Evolutionary conservation across 1,140 invertebrate species (phyloP), one percentile per base, ranked within the genome.

Genomic region (Ips nitidus): DNA sequence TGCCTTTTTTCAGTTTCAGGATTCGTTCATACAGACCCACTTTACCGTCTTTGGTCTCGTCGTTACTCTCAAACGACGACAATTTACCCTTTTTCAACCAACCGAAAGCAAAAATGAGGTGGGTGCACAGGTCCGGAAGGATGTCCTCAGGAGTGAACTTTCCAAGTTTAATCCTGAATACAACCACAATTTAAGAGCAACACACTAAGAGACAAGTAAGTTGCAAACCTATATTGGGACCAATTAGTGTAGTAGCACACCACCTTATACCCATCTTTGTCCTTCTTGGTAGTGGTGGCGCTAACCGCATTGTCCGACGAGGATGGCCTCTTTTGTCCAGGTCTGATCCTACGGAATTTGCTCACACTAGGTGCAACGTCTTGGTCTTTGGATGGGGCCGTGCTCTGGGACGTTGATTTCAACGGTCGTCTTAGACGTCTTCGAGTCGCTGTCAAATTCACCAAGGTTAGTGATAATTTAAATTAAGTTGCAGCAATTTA

Each of bases 221-320:
- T 22, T 22, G 22, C 22, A 22, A 36, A 70, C 68, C 68, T 73
- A 79, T 98, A 98, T 78, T 98, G 96, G 0, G 96, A 95, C 96
- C 96, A 98, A 83, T 98, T 98, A 36, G 94, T 97, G 82, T 97
- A 98, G 80, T 98, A 98, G 79, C 95, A 98, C 1, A 97, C 94
- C 63, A 96, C 84, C 83, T 88, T 88, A 74, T 89, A 87, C 52
- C 84, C 86, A 80, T 88, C 86, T 79, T 87, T 84, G 75, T 86
- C 83, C 72, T 84, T 81, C 69, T 41, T 85, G 81, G 63, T 82
- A 1, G 84, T 80, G 1, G 86, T 86, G 40, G 83, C 84, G 1
- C 77, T 56, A 56, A 83, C 78, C 71, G 86, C 68, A 85, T 80
- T 85, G 84, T 83, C 84, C 2, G 82, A 66, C 84, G 83, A 83